phyloP scores from a whole-genome alignment of 2,888 invertebrate species.

The Diloba caeruleocephala region DNA sequence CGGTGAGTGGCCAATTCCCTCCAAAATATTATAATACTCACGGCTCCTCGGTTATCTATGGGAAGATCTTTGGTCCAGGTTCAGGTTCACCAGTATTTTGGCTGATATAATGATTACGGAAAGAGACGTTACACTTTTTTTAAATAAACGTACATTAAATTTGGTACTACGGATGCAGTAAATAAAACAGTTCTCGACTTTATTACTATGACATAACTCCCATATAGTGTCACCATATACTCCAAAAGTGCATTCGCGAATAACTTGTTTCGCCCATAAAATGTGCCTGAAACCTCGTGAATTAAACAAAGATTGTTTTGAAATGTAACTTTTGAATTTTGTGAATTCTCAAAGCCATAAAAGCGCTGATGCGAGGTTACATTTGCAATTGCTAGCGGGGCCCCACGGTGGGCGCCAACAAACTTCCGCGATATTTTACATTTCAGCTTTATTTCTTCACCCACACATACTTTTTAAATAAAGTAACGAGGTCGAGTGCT shows the following conservation, averaged over 20 bases:
- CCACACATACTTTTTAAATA: constrained; percentile 38
- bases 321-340: constrained; percentile 65
- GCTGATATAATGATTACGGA: no score
- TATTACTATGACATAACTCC: constrained; percentile 4
- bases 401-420: constrained; percentile 70
- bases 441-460: constrained; percentile 55
- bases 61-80: no score
- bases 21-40: no score
- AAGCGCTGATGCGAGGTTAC: constrained; percentile 69
- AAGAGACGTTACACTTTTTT: no score
- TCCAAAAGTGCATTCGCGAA: constrained; percentile 23
- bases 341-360: constrained; percentile 66
- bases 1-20: no score
- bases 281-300: constrained; percentile 49
- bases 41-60: no score
- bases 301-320: constrained; percentile 66
- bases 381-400: constrained; percentile 66
- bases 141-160: no score
- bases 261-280: constrained; percentile 40
- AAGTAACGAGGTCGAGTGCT: constrained; percentile 52
- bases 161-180: background rate
- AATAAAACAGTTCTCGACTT: constrained; percentile 9
- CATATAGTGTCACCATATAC: constrained; percentile 1
- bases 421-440: constrained; percentile 60
- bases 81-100: no score